These are phyloP conservation scores for Gibbula magus DNA, from an alignment of 2,888 invertebrate species.

Conservation along the genomic window DNA sequence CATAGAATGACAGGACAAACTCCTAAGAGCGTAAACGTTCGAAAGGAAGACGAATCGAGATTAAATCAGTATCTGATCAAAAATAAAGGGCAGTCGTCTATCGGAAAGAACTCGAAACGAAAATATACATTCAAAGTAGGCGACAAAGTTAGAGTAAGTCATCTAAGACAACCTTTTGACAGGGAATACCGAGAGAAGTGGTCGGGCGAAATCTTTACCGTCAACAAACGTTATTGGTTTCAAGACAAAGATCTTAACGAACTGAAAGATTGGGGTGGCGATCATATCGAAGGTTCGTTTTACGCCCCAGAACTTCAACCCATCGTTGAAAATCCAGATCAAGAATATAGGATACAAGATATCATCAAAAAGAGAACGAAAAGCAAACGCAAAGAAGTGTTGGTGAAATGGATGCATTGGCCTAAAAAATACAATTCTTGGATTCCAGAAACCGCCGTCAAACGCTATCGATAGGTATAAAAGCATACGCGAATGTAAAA, in stretches of 20 bases:
- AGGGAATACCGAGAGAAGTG: constrained; percentile 41
- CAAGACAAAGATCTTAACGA: constrained; percentile 35
- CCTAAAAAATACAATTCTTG: constrained; percentile 40
- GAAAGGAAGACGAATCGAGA: background rate
- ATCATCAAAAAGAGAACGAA: constrained; percentile 29
- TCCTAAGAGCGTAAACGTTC: background rate
- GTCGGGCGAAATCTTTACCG: constrained; percentile 39
- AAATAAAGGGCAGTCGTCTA: background rate
- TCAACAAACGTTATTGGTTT: constrained; percentile 28
- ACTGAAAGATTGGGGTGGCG: constrained; percentile 31
- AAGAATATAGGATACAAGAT: constrained; percentile 35
- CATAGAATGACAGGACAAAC: constrained; percentile 29
- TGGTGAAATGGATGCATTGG: constrained; percentile 44
- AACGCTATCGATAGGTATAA: too few relatives aligned
- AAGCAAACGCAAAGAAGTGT: constrained; percentile 34
- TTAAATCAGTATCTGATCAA: background rate
- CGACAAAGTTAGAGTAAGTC: constrained; percentile 5
- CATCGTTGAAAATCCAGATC: constrained; percentile 29
- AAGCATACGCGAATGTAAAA: too few relatives aligned
- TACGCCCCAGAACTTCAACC: constrained; percentile 38
- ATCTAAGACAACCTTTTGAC: constrained; percentile 29
- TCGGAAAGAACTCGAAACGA: background rate
- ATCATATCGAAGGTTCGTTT: constrained; percentile 35
- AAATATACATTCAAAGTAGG: background rate
- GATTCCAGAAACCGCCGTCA: constrained; percentile 33